Evolutionary conservation across 2,888 invertebrate genomes (phyloP).

Genomic region (Mechanitis messenoides): DNA sequence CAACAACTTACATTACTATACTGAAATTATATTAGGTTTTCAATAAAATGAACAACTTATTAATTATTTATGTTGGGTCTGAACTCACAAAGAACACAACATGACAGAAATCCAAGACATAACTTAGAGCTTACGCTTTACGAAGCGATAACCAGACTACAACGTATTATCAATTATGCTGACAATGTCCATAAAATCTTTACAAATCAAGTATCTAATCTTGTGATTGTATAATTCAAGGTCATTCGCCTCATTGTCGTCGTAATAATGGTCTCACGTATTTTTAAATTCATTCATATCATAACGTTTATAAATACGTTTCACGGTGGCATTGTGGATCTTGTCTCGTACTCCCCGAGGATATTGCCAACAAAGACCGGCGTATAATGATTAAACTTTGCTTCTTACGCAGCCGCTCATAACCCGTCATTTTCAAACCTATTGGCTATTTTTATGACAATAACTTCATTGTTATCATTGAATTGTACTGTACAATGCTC

Average conservation of each 20-base stretch:
- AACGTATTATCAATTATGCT: conserved; percentile 11
- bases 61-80: conserved; percentile 1
- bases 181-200: conserved; percentile 16
- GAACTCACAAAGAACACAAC: conserved; percentile 2
- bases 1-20: background rate
- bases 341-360: conserved; percentile 68
- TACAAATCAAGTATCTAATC: conserved; percentile 19
- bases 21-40: background rate
- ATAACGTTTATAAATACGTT: conserved; percentile 68
- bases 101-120: conserved; percentile 2
- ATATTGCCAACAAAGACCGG: conserved; percentile 65
- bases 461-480: conserved; percentile 59
- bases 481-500: conserved; percentile 62
- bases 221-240: conserved; percentile 27
- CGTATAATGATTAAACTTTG: conserved; percentile 66
- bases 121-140: conserved; percentile 2
- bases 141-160: conserved; percentile 4
- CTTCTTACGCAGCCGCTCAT: conserved; percentile 59
- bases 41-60: conserved; percentile 3
- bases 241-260: conserved; percentile 26
- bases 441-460: conserved; percentile 75
- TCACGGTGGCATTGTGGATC: conserved; percentile 51
- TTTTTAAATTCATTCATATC: conserved; percentile 68
- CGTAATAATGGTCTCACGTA: conserved; percentile 50
- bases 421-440: conserved; percentile 75